A percentile compares a stretch with the other conserved stretches of the same genome.
Evolutionary conservation across 2,113 vertebrate genomes (phyloP).

Genomic region (western clawed frog (Xenopus tropicalis)): UCB_Xtro_10.0 CM004451.2:113501-114000

Average conservation of each 20-base stretch:
- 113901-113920: too few relatives aligned
- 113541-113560: too few relatives aligned
- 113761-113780: conserved; percentile 20
- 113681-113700: too few relatives aligned
- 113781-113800: background rate
- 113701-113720: conserved; percentile 14
- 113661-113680: too few relatives aligned
- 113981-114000: conserved; percentile 4
- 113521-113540: conserved; percentile 24
- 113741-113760: too few relatives aligned
- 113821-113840: too few relatives aligned
- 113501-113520: too few relatives aligned
- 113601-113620: too few relatives aligned
- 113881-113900: background rate
- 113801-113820: background rate
- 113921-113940: conserved; percentile 4
- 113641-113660: conserved; percentile 10
- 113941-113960: background rate
- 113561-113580: too few relatives aligned
- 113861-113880: background rate
- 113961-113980: too few relatives aligned
- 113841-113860: conserved; percentile 15
- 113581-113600: conserved; percentile 13
- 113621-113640: too few relatives aligned
- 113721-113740: too few relatives aligned